Evolutionary conservation across 2,797 vertebrate species (phyloP), one percentile per base, ranked within the genome.

Genomic region (Gambusia yucatana): DNA sequence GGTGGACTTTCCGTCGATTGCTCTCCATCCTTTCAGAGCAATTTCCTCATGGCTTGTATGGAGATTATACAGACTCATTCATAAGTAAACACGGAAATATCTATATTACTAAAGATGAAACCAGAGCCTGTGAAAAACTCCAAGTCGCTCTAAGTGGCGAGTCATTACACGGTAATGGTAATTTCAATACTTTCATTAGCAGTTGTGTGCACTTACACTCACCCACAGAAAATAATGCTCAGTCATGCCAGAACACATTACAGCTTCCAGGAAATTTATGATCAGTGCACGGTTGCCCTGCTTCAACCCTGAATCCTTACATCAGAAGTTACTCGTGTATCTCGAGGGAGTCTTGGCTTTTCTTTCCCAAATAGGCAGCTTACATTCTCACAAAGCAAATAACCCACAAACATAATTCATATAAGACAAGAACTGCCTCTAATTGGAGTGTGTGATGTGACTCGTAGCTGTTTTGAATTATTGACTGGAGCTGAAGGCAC

Each of bases 121-220:
- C 89, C 90, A 95, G 93, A 95, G 89, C 82, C 88, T 88, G 92
- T 91, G 84, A 91, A 89, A 92, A 92, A 91, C 87, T 75, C 41
- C 20, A 65, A 84, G 82, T 76, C 83, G 89, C 84, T 89, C 84
- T 88, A 80, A 82, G 80, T 79, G 80, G 90, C 93, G 90, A 94
- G 88, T 90, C 91, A 92, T 93, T 91, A 89, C 86, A 86, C 77
- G 80, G 88, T 94, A 93, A 95, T 94, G 93, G 91, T 88, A 88
- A 87, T 93, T 91, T 93, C 93, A 94, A 94, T 95, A 92, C 91
- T 76, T 88, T 93, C 92, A 93, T 95, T 95, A 90, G 86, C 77
- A 89, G 72, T 41, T 13, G 33, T 9, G 3, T 50, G 47, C 48
- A 41, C 72, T 36, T 11, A 16, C 33, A 41, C 72, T 50, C 5